Percentiles rank a stretch among this genome's conserved stretches.
Evolutionary conservation across 2,888 invertebrate genomes (phyloP).

Genomic region (Xanthia icteritia): DNA sequence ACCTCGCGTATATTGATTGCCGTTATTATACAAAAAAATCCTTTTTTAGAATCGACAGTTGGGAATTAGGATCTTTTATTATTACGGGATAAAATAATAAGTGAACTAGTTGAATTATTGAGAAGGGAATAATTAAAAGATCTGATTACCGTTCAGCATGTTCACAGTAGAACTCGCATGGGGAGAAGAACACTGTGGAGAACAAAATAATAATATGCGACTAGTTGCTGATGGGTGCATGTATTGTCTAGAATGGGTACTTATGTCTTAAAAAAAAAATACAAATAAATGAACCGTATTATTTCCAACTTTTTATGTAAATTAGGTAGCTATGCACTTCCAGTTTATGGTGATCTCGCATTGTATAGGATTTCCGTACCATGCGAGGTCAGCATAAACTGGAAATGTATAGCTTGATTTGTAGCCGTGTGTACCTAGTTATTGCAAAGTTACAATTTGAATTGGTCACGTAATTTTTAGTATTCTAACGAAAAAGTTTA

Average conservation of each 20-base stretch:
- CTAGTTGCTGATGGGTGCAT: neutral
- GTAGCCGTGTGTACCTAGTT: no score
- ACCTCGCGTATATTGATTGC: constrained; percentile 89
- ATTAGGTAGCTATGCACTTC: no score
- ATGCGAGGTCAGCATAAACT: no score
- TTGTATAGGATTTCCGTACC: no score
- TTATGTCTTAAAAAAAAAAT: constrained; percentile 1
- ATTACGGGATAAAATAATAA: constrained; percentile 79
- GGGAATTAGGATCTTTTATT: constrained; percentile 83
- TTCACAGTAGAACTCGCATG: neutral
- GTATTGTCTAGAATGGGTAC: neutral
- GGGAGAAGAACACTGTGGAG: neutral
- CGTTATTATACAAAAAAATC: constrained; percentile 87
- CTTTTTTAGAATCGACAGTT: constrained; percentile 83
- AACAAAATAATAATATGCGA: neutral
- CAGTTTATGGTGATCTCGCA: no score
- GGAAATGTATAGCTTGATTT: no score
- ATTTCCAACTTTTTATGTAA: neutral
- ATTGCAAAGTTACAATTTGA: neutral
- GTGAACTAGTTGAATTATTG: constrained; percentile 72
- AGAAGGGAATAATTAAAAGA: constrained; percentile 74
- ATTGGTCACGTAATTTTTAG: neutral
- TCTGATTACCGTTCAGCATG: constrained; percentile 56
- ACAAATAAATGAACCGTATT: constrained; percentile 5
- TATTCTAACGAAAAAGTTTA: neutral